Evolutionary conservation across 2,888 invertebrate species (phyloP).

Genomic region (Lucinisca nassula): DNA sequence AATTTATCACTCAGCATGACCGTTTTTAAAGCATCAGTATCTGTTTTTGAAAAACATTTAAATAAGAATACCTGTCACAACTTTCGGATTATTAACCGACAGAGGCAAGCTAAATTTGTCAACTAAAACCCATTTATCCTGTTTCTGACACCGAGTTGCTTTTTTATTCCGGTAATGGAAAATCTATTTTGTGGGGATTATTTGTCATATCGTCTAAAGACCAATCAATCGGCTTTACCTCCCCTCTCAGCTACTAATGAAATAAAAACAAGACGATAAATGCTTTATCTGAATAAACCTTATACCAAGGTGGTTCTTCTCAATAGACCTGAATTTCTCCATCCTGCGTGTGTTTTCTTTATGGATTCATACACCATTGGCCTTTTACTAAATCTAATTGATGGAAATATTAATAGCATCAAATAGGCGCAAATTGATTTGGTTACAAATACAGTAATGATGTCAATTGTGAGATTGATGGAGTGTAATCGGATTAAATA

Average conservation of each 20-base stretch:
- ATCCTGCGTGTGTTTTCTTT: slow-evolving; percentile 65
- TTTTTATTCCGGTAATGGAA: slow-evolving; percentile 47
- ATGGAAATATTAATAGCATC: slow-evolving; percentile 73
- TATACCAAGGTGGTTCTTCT: slow-evolving; percentile 57
- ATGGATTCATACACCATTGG: slow-evolving; percentile 61
- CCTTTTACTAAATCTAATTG: slow-evolving; percentile 71
- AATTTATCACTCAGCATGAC: slow-evolving; percentile 7
- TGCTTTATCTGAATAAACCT: slow-evolving; percentile 43
- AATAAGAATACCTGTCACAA: slow-evolving; percentile 67
- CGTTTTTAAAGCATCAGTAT: slow-evolving; percentile 8
- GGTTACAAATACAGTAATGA: slow-evolving; percentile 69
- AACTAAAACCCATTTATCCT: slow-evolving; percentile 64
- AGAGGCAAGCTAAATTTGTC: slow-evolving; percentile 67
- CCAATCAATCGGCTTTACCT: slow-evolving; percentile 60
- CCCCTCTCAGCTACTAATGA: slow-evolving; percentile 68
- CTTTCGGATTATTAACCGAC: slow-evolving; percentile 61
- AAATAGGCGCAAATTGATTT: slow-evolving; percentile 71
- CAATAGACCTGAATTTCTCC: slow-evolving; percentile 65
- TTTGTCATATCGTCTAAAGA: slow-evolving; percentile 46
- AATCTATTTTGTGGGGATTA: slow-evolving; percentile 43
- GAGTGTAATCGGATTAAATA: background rate
- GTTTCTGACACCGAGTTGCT: slow-evolving; percentile 61
- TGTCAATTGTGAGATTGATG: slow-evolving; percentile 37
- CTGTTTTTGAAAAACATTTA: slow-evolving; percentile 7
- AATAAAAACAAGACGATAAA: slow-evolving; percentile 72